Evolutionary conservation across 2,888 invertebrate species (phyloP), one percentile per base, ranked within the genome.

Genomic region (Cerastis rubricosa): DNA sequence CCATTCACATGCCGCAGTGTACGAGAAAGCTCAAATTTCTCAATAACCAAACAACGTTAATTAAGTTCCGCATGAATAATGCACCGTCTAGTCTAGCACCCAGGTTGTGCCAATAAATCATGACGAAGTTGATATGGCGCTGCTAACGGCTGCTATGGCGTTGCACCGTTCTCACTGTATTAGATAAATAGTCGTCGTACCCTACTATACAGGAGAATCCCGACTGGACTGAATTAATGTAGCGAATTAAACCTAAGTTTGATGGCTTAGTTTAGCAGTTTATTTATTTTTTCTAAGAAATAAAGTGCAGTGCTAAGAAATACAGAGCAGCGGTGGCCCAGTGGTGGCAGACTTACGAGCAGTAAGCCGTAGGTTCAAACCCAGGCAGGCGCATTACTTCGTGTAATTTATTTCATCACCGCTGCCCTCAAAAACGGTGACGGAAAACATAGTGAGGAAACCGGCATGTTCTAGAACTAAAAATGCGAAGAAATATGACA

Each of bases 91-190:
- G 45, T 51, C 57, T 35, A 35, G 49, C 12, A 49, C 11, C n/a
- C 11, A 77, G 40, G 47, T 57, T 57, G 54, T 12, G 25, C n/a
- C 49, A 69, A 78, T 81, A 72, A 59, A 72, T 81, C 69, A 83
- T 66, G 69, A 51, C 59, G 63, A 63, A 61, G 25, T 45, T 84
- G 57, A 83, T 84, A 68, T 83, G 40, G 64, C 45, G 59, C 43
- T 11, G 12, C 43, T 19, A 29, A n/a, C n/a, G n/a, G n/a, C n/a
- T n/a, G n/a, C n/a, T n/a, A n/a, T n/a, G n/a, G n/a, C n/a, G 25
- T n/a, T 64, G n/a, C 40, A n/a, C 14, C n/a, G n/a, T 45, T 75
- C 57, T 40, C 25, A 47, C 22, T 22, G 57, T 40, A 83, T 57
- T 63, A 83, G 19, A 25, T 54, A 54, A 7, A 29, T 47, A 17